These are phyloP conservation scores for Oxytorus armatus DNA, from an alignment of 2,888 invertebrate species.

Conservation along the genomic window DNA sequence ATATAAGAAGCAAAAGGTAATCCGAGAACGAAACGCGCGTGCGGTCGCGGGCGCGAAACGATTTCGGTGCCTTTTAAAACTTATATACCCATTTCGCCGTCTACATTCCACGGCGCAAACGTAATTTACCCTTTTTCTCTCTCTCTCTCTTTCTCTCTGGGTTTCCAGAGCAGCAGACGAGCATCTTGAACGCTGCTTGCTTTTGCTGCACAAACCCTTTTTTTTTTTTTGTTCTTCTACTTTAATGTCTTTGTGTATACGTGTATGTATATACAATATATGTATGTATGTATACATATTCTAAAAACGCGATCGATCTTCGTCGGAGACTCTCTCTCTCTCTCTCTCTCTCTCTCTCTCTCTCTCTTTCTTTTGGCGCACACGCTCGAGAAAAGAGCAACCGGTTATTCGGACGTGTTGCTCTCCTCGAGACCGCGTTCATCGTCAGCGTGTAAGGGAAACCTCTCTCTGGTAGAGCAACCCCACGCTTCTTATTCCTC, in stretches of 20 bases:
- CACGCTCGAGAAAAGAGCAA: slow-evolving; percentile 67
- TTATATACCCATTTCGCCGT: slow-evolving; percentile 75
- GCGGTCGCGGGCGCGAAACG: slow-evolving; percentile 79
- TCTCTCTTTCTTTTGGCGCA: too few relatives aligned
- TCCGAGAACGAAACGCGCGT: slow-evolving; percentile 76
- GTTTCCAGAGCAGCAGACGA: slow-evolving; percentile 38
- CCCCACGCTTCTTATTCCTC: slow-evolving; percentile 50
- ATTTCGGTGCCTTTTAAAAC: slow-evolving; percentile 81
- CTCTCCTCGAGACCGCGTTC: slow-evolving; percentile 20
- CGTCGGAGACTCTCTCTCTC: slow-evolving; percentile 45
- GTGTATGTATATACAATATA: slow-evolving; percentile 28
- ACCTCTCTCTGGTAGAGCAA: slow-evolving; percentile 53
- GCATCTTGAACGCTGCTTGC: slow-evolving; percentile 46
- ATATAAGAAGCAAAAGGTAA: slow-evolving; percentile 74
- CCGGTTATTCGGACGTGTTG: slow-evolving; percentile 66
- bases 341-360: too few relatives aligned
- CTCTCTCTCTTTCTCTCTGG: slow-evolving; percentile 11
- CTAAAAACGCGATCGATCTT: slow-evolving; percentile 65
- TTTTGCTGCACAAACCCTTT: slow-evolving; percentile 42
- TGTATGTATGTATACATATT: slow-evolving; percentile 45
- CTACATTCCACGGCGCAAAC: slow-evolving; percentile 73
- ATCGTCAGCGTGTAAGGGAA: slow-evolving; percentile 50
- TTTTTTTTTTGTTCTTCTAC: slow-evolving; percentile 36
- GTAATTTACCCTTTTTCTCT: slow-evolving; percentile 45
- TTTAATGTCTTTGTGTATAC: slow-evolving; percentile 19